Evolutionary conservation across 37 sponge, comb jelly and placozoan genomes (phyloP), one percentile per base, ranked within the genome.

Genomic region (Spongia lamella): DNA sequence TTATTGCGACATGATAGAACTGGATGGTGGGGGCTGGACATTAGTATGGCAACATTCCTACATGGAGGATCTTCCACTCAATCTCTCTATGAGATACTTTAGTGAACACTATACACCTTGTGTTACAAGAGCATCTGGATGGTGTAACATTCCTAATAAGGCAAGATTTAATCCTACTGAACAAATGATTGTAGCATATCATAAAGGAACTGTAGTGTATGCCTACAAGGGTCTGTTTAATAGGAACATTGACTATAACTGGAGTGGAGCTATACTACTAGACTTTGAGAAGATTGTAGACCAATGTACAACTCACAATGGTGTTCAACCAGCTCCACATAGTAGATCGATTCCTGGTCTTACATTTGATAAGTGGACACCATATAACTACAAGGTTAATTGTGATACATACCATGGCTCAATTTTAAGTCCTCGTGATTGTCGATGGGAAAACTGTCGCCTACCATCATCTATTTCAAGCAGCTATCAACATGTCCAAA

Each of bases 181-280:
- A 37, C 54, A 56, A 57, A 55, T 72, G 59, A 72, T 72, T 21
- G 73, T 35, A n/a, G 73, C 73, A 4, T 72, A 72, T 58, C 53
- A 53, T 1, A 53, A 72, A 56, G 56, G 56, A 38, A 56, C n/a
- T 3, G 36, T 56, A 15, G 3, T 21, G 25, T 72, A 19, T 7
- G 56, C 73, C 35, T 72, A 72, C 57, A 72, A 72, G 57, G 73
- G 73, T 15, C 36, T 56, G 73, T 72, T 72, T 58, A 72, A 72
- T 57, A 56, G 30, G 15, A 72, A 72, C 57, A 72, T 72, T 31
- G 73, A 72, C 73, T 9, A 56, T 38, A 31, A 72, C 73, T 72
- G 73, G 73, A 51, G 31, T 36, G 73, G 73, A 34, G 57, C 57
- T 27, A 30, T 72, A 31, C 57, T 72, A 20, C 38, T 72, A 36